Percentiles rank a stretch among this genome's conserved stretches.
These are phyloP conservation scores for Danio jaintianensis DNA, from an alignment of 2,797 vertebrate genomes.

Conservation along the genomic window DNA sequence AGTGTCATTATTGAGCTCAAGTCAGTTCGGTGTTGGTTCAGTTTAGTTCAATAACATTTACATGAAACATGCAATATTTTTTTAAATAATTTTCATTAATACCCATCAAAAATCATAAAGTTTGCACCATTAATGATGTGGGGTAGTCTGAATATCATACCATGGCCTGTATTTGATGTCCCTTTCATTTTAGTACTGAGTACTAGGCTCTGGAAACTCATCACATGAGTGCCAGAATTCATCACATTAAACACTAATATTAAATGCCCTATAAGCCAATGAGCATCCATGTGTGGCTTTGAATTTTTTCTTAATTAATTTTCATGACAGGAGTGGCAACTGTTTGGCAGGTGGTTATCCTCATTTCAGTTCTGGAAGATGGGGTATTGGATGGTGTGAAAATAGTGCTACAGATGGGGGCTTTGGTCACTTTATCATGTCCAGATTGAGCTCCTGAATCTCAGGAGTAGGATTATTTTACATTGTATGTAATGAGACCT, in stretches of 20 bases:
- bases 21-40: no score
- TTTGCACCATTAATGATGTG: no score
- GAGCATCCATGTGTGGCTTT: not conserved
- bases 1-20: no score
- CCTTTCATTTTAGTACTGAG: not conserved
- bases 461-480: conserved; percentile 71
- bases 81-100: no score
- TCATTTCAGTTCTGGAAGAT: conserved; percentile 6
- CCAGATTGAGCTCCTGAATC: conserved; percentile 62
- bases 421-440: conserved; percentile 33
- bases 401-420: conserved; percentile 38
- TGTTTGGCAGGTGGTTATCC: conserved; percentile 15
- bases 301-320: not conserved
- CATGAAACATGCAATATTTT: no score
- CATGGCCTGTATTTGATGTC: no score
- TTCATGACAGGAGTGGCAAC: not conserved
- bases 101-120: no score
- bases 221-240: not conserved
- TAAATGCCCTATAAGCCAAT: not conserved
- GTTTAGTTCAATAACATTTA: no score
- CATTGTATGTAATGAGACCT: conserved; percentile 72
- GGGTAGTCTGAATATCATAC: no score
- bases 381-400: conserved; percentile 4
- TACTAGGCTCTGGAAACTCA: not conserved
- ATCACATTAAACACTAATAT: conserved; percentile 22